A percentile compares a stretch with the other conserved stretches of the same genome.
phyloP scores from a whole-genome alignment of 2,113 vertebrate species.

The Lanius ludovicianus region DNA sequence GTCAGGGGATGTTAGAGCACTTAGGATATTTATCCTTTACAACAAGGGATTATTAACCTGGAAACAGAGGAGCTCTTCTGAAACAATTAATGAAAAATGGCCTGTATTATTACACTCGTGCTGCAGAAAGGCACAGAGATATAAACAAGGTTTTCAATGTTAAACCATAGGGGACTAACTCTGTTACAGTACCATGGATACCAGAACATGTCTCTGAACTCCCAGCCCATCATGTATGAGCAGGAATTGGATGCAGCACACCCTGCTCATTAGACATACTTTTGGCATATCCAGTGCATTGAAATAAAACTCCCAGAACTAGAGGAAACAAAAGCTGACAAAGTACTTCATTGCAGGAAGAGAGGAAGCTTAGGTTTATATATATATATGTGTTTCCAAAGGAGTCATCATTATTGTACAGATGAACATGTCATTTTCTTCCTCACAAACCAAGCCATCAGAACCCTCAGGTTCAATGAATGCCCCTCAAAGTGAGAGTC shows the following conservation, averaged over 20 bases:
- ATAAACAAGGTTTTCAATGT: not conserved
- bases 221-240: not conserved
- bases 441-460: not conserved
- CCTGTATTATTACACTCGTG: not conserved
- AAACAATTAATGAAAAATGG: not conserved
- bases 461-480: fast-evolving
- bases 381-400: not conserved
- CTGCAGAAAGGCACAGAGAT: not conserved
- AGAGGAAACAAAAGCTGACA: not conserved
- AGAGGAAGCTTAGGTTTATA: not conserved
- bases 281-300: not conserved
- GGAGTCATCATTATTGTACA: not conserved
- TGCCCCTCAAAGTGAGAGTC: not conserved
- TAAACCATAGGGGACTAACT: not conserved
- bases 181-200: not conserved
- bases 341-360: not conserved
- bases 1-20: not conserved
- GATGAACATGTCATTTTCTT: not conserved
- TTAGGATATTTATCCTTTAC: not conserved
- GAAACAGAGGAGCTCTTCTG: not conserved
- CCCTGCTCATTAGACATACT: not conserved
- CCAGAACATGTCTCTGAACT: not conserved
- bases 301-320: not conserved
- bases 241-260: not conserved
- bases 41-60: not conserved